A percentile compares a stretch with the other conserved stretches of the same genome.
Evolutionary conservation across 2,797 vertebrate genomes (phyloP).

Genomic region (Centropyge bicolor): DNA sequence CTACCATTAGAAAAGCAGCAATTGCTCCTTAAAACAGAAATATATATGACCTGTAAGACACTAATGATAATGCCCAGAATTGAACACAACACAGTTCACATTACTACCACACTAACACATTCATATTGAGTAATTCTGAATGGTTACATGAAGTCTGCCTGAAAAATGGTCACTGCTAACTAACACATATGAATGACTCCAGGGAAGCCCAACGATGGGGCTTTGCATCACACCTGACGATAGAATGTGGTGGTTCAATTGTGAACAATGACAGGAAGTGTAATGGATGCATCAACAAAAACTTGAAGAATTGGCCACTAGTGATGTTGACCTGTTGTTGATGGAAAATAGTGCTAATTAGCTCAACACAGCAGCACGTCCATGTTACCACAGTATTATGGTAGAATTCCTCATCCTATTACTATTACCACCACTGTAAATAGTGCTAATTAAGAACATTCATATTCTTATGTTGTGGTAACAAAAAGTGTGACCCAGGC

Average conservation of each 20-base stretch:
- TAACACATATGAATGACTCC: not conserved
- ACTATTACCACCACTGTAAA: not conserved
- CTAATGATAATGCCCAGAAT: not conserved
- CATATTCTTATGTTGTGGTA: not conserved
- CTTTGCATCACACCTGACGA: not conserved
- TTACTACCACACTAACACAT: not conserved
- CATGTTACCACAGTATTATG: not conserved
- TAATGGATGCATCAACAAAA: not conserved
- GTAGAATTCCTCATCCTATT: not conserved
- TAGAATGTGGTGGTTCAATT: not conserved
- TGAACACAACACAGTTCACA: not conserved
- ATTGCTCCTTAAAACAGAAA: not conserved
- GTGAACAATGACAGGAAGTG: not conserved
- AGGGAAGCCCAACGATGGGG: not conserved
- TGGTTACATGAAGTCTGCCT: not conserved
- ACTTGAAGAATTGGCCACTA: not conserved
- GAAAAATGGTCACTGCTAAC: not conserved
- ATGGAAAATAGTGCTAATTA: not conserved
- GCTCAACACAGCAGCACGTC: not conserved
- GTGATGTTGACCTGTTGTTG: not conserved
- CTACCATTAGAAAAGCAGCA: not conserved
- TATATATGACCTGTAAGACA: not conserved
- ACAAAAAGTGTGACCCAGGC: not conserved
- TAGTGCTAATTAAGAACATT: not conserved
- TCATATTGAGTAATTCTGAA: not conserved